Evolutionary conservation across 1,140 invertebrate species (phyloP).

Genomic region (Drosophila nannoptera): DNA sequence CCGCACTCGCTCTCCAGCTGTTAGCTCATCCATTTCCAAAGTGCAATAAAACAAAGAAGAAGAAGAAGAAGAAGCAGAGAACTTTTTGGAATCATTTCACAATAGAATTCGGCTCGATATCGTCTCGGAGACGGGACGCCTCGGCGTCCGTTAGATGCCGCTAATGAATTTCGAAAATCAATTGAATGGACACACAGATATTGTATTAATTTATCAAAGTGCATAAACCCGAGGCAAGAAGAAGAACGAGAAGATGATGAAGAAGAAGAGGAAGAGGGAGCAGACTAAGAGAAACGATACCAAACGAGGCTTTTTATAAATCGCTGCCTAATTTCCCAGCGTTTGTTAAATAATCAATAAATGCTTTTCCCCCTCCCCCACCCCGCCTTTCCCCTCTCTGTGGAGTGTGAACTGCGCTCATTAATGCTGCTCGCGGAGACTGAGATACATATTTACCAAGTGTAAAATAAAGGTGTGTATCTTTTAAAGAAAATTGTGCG

Average conservation of each 20-base stretch:
- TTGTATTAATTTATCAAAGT: constrained; percentile 77
- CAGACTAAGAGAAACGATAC: too few relatives aligned
- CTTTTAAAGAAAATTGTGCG: constrained; percentile 60
- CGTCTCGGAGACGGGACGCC: background rate
- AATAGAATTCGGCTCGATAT: constrained; percentile 14
- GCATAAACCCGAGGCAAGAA: constrained; percentile 33
- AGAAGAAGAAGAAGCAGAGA: constrained; percentile 50
- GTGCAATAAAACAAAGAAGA: constrained; percentile 58
- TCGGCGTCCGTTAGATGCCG: constrained; percentile 50
- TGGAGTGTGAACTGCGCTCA: constrained; percentile 69
- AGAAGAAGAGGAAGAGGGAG: too few relatives aligned
- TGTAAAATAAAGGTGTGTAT: constrained; percentile 76
- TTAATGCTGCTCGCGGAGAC: constrained; percentile 50
- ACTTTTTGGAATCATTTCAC: constrained; percentile 43
- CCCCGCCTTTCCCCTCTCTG: too few relatives aligned
- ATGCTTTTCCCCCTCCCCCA: constrained; percentile 8
- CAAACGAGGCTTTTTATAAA: constrained; percentile 63
- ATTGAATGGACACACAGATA: constrained; percentile 65
- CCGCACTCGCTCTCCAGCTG: constrained; percentile 71
- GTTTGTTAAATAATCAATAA: constrained; percentile 75
- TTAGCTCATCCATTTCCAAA: constrained; percentile 74
- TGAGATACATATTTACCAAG: constrained; percentile 53
- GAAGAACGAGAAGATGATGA: background rate
- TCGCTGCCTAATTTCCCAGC: constrained; percentile 75
- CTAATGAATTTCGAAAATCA: constrained; percentile 75